These are phyloP conservation scores for Agrotis segetum DNA, from an alignment of 2,888 invertebrate species.

Conservation along the genomic window DNA sequence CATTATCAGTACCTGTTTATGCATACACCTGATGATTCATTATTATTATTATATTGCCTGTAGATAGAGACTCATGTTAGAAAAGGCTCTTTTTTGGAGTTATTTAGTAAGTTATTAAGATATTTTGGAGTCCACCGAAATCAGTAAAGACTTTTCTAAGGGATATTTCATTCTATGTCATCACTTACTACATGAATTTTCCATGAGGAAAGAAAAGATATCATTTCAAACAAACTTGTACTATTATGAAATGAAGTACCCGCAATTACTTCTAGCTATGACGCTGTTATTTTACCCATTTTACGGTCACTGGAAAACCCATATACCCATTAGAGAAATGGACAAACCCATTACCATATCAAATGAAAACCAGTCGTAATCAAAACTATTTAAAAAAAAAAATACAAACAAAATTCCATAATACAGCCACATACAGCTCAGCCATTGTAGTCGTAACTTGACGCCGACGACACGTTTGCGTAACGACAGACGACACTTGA, in stretches of 20 bases:
- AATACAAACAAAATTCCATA: constrained; percentile 39
- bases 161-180: too few species aligned
- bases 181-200: too few species aligned
- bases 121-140: not conserved
- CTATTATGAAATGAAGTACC: not conserved
- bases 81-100: not conserved
- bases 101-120: not conserved
- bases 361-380: constrained; percentile 39
- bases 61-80: constrained; percentile 12
- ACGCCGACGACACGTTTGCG: constrained; percentile 48
- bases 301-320: not conserved
- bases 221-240: not conserved
- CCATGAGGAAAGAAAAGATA: not conserved
- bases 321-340: constrained; percentile 2
- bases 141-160: too few species aligned
- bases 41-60: constrained; percentile 47
- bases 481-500: constrained; percentile 63
- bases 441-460: constrained; percentile 56
- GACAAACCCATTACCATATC: constrained; percentile 8
- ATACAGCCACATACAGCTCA: constrained; percentile 22
- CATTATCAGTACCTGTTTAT: constrained; percentile 63
- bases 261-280: not conserved
- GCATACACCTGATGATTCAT: constrained; percentile 37
- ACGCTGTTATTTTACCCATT: not conserved
- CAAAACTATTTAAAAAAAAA: constrained; percentile 37